A percentile compares a stretch with the other conserved stretches of the same genome.
These are phyloP conservation scores for Taphrorychus bicolor DNA, from an alignment of 2,888 invertebrate species.

Conservation along the genomic window DNA sequence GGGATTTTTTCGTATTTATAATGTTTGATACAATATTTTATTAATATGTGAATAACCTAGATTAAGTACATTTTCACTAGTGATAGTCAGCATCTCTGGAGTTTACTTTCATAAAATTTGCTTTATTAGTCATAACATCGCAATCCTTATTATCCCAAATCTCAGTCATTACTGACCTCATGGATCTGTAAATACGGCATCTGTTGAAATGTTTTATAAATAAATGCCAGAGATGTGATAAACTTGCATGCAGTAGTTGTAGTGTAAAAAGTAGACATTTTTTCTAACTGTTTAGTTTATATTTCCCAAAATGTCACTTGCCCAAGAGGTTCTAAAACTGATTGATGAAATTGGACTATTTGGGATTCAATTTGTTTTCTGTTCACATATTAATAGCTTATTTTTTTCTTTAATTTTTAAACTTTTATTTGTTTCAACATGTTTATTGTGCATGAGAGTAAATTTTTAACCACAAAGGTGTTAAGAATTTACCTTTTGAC, in stretches of 20 bases:
- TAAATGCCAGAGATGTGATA: slow-evolving; percentile 31
- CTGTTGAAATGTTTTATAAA: no score
- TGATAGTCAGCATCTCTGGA: slow-evolving; percentile 37
- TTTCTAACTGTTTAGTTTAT: neutral
- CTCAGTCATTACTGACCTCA: no score
- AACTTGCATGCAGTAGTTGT: slow-evolving; percentile 35
- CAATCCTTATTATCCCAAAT: no score
- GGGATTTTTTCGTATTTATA: slow-evolving; percentile 56
- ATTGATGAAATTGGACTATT: neutral
- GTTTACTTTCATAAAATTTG: slow-evolving; percentile 1
- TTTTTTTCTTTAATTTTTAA: no score
- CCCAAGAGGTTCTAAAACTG: neutral
- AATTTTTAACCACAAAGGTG: neutral
- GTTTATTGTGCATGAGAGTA: neutral
- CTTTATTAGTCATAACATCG: no score
- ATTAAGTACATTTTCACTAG: slow-evolving; percentile 51
- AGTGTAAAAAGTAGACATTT: slow-evolving; percentile 22
- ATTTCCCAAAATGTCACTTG: no score
- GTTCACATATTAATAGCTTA: neutral
- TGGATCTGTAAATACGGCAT: no score
- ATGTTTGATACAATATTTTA: slow-evolving; percentile 53
- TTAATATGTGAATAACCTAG: slow-evolving; percentile 59
- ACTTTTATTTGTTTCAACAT: no score
- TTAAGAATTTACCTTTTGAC: neutral
- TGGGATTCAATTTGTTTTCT: neutral